phyloP scores from a whole-genome alignment of 2,113 vertebrate species.

The Pantherophis guttatus region DNA sequence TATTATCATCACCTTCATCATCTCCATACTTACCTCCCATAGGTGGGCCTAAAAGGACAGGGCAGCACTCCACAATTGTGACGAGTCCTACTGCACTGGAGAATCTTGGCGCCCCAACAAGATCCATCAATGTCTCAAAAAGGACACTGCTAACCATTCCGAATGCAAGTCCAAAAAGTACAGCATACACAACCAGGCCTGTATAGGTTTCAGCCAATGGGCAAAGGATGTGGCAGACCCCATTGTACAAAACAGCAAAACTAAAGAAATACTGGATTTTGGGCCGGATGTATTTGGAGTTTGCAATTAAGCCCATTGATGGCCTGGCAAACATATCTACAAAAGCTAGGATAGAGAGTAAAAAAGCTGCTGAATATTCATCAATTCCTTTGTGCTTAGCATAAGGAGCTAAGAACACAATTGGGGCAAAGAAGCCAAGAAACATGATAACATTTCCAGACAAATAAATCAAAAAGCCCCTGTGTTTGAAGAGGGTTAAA shows the following conservation, averaged over 20 bases:
- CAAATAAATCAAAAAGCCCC: conserved; percentile 95
- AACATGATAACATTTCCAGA: conserved; percentile 97
- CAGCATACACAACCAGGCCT: conserved; percentile 84
- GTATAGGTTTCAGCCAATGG: conserved; percentile 81
- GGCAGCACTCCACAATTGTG: conserved; percentile 91
- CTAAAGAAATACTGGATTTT: conserved; percentile 96
- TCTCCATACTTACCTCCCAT: conserved; percentile 81
- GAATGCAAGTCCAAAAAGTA: conserved; percentile 95
- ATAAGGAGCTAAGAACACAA: conserved; percentile 92
- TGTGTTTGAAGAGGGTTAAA: conserved; percentile 90
- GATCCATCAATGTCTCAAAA: conserved; percentile 95
- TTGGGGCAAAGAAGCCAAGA: conserved; percentile 91
- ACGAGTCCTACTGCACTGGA: conserved; percentile 95
- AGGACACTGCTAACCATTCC: conserved; percentile 95
- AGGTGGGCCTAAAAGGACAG: conserved; percentile 92
- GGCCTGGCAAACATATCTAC: conserved; percentile 96
- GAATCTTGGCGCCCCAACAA: conserved; percentile 89
- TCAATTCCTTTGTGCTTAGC: conserved; percentile 92
- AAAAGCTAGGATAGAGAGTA: conserved; percentile 92
- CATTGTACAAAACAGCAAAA: conserved; percentile 89
- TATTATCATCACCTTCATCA: background rate
- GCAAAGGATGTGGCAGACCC: conserved; percentile 88
- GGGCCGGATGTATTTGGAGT: conserved; percentile 84
- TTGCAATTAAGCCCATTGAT: conserved; percentile 87
- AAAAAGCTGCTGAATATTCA: conserved; percentile 89